These are phyloP conservation scores for Epinotia bilunana DNA, from an alignment of 2,888 invertebrate species.

Conservation along the genomic window DNA sequence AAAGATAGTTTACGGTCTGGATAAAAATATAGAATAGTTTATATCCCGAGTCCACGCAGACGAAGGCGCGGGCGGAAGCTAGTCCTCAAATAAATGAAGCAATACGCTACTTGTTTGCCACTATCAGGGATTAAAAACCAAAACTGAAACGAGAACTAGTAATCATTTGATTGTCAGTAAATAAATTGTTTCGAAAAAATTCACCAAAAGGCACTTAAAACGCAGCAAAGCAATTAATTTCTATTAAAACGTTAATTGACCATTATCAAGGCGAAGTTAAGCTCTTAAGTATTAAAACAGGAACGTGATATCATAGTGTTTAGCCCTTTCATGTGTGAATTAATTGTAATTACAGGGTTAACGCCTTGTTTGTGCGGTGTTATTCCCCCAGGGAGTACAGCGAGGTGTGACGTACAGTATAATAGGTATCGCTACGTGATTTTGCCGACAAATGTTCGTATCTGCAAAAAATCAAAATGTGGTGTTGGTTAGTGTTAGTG, in stretches of 20 bases:
- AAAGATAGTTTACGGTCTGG: too few species aligned
- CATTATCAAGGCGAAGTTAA: conserved; percentile 16
- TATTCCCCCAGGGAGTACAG: conserved; percentile 29
- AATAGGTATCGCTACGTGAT: conserved; percentile 42
- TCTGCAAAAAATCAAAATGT: conserved; percentile 10
- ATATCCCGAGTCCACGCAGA: too few species aligned
- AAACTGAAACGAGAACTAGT: too few species aligned
- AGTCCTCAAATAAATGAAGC: too few species aligned
- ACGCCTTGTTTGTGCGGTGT: conserved; percentile 41
- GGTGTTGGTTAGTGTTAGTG: not conserved
- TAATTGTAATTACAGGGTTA: conserved; percentile 40
- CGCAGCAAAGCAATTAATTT: conserved; percentile 19
- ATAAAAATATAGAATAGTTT: too few species aligned
- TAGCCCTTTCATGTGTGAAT: conserved; percentile 41
- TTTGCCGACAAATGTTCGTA: conserved; percentile 9
- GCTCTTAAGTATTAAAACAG: conserved; percentile 34
- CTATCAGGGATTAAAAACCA: too few species aligned
- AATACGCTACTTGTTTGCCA: too few species aligned
- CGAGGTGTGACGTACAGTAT: conserved; percentile 33
- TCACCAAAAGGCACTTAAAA: not conserved
- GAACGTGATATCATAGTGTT: conserved; percentile 36
- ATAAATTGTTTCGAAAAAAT: not conserved
- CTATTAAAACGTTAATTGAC: conserved; percentile 33
- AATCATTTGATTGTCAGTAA: not conserved
- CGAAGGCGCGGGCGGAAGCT: too few species aligned